Evolutionary conservation across 2,888 invertebrate species (phyloP), one percentile per base, ranked within the genome.

Genomic region (Dolomedes plantarius): DNA sequence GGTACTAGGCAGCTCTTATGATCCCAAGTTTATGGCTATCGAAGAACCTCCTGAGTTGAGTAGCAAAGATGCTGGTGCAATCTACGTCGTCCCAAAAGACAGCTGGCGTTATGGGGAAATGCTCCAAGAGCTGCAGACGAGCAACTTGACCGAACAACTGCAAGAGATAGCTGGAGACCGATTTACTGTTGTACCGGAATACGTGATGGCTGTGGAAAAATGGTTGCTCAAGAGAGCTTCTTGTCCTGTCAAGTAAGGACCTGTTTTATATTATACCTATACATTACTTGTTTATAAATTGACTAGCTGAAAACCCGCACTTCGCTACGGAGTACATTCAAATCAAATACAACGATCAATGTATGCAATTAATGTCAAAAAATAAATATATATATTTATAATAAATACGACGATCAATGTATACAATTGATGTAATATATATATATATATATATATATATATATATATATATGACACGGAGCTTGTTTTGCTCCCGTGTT

Each of bases 181-280:
- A 16, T 7, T 75, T n/a, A 39, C 41, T 7, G 71, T 65, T n/a
- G 72, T 77, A 3, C 50, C 50, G 0, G 27, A 64, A 6, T 29
- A 67, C 0, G 73, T 72, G 6, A 73, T 36, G 69, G 72, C 78
- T 1, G 56, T 91, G 19, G 89, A 90, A 69, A 82, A 89, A 1
- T 91, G 91, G 90, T 86, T 91, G 62, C 72, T 91, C 39, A 71
- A 77, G 11, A 88, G 78, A 56, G 73, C 76, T 6, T 69, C 79
- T 2, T 86, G 85, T 19, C 85, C 81, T 6, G 77, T 85, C 16
- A 75, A 72, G 83, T 83, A 41, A 46, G 50, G 27, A 31, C 31
- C 65, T 76, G n/a, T n/a, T n/a, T n/a, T n/a, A n/a, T n/a, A n/a
- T n/a, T n/a, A n/a, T n/a, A n/a, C n/a, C 5, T 6, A 7, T 31